Evolutionary conservation across 1,140 invertebrate genomes (phyloP), one percentile per base, ranked within the genome.

Genomic region (Leptestheria dahalacensis): DNA sequence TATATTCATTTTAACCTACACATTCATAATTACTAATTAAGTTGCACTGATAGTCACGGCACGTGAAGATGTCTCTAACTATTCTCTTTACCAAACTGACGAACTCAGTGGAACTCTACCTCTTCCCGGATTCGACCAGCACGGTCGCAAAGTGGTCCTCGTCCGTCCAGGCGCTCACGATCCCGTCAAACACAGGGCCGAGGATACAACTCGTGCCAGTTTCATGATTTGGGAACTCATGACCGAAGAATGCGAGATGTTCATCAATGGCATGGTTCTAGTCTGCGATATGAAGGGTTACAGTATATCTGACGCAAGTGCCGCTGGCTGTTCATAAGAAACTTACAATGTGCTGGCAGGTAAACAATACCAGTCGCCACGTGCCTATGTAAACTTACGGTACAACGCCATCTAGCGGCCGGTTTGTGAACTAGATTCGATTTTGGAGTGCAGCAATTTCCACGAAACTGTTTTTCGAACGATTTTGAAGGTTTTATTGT

Each of bases 141-240:
- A 85, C 61, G 86, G 86, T 3, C 78, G 83, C 60, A 77, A 86
- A 62, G 85, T 89, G 1, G 79, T 84, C 3, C 71, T 87, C 23
- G 79, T 87, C 25, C 71, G 75, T 54, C 69, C 71, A 33, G 76
- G 71, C 2, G 64, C 68, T 48, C 74, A 70, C 58, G 73, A 78
- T 64, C 70, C 74, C 1, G 70, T 69, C 20, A 74, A 76, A 66
- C 69, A 68, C 56, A 68, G 67, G 18, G 67, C 73, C 48, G 48
- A 62, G 25, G 70, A 74, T 50, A 66, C 73, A 0, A 63, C 74
- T 20, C 68, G 70, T 56, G 68, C 74, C 1, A 69, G 68, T 63
- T 72, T 72, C 24, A 74, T 75, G 72, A 61, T 74, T 23, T 69
- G 69, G 25, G 73, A 75, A 59, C 69, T 75, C 50, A 65, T 72